Evolutionary conservation across 2,888 invertebrate genomes (phyloP), one percentile per base, ranked within the genome.

Genomic region (Erpobdella octoculata): DNA sequence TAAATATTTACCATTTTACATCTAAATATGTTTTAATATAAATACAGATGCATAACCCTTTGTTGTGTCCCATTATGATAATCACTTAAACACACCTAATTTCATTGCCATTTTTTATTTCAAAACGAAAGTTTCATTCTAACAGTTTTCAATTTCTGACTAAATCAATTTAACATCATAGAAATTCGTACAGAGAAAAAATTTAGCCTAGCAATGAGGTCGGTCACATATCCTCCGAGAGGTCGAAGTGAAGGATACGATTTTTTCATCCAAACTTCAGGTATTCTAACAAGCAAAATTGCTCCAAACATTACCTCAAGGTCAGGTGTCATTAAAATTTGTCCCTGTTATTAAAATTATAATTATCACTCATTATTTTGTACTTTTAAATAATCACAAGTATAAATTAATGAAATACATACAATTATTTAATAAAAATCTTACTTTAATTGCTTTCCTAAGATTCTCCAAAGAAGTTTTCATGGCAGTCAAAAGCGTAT

Each of bases 371-470:
- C 46, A 41, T 59, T 59, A 15, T n/a, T 59, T 12, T 25, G 12
- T 21, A n/a, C 59, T 21, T 8, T n/a, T n/a, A 12, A n/a, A 25
- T n/a, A 8, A 9, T 59, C 12, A n/a, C 12, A 12, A 59, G 21
- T 12, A n/a, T 59, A n/a, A 12, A 64, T 64, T 28, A 64, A 64
- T 33, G 9, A 28, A 64, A 8, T n/a, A n/a, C n/a, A n/a, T 21
- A n/a, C 59, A 58, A 58, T 8, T 12, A 58, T 8, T 21, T 8
- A 12, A 70, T 8, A 71, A 75, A n/a, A n/a, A n/a, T n/a, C n/a
- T 37, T 72, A 83, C 83, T 80, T 84, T 84, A 71, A 84, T 81
- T 38, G 84, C 84, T 73, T 83, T 84, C 48, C 80, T 76, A 73
- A 84, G 80, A 75, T 83, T 82, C 28, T 77, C 71, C 37, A 84